Evolutionary conservation across 2,888 invertebrate species (phyloP).

Genomic region (Cremastinae sp.): DNA sequence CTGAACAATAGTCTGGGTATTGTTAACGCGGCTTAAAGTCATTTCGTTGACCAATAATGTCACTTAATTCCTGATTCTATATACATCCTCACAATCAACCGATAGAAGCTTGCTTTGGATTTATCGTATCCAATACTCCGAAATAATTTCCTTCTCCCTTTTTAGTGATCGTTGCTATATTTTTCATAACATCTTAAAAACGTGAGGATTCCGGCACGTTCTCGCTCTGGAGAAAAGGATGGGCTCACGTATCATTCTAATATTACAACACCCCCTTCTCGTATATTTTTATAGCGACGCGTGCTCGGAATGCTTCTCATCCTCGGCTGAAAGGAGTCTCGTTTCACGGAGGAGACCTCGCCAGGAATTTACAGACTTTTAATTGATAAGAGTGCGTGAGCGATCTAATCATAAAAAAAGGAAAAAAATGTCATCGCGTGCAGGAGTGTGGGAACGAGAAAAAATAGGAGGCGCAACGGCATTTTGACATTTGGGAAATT

Average conservation of each 20-base stretch:
- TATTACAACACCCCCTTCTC: slow-evolving; percentile 63
- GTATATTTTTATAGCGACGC: slow-evolving; percentile 64
- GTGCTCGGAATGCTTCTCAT: slow-evolving; percentile 60
- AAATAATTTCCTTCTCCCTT: slow-evolving; percentile 2
- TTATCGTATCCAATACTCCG: slow-evolving; percentile 28
- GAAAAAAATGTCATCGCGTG: neutral
- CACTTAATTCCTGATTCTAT: slow-evolving; percentile 49
- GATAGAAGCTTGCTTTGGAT: neutral
- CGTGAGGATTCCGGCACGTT: slow-evolving; percentile 55
- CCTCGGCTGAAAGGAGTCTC: slow-evolving; percentile 7
- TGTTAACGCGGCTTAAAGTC: slow-evolving; percentile 12
- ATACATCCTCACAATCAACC: slow-evolving; percentile 21
- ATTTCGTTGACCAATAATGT: slow-evolving; percentile 19
- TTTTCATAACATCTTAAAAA: slow-evolving; percentile 51
- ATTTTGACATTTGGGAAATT: slow-evolving; percentile 46
- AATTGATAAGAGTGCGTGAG: slow-evolving; percentile 51
- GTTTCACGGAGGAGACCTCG: slow-evolving; percentile 18
- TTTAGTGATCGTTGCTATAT: slow-evolving; percentile 25
- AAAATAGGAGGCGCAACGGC: slow-evolving; percentile 31
- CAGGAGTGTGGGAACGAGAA: slow-evolving; percentile 4
- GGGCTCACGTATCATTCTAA: slow-evolving; percentile 63
- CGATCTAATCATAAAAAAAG: slow-evolving; percentile 22
- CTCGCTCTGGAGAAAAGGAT: slow-evolving; percentile 51
- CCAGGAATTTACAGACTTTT: slow-evolving; percentile 52
- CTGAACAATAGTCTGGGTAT: slow-evolving; percentile 29